Evolutionary conservation across 2,797 vertebrate genomes (phyloP).

Genomic region (Microhierax caerulescens): DNA sequence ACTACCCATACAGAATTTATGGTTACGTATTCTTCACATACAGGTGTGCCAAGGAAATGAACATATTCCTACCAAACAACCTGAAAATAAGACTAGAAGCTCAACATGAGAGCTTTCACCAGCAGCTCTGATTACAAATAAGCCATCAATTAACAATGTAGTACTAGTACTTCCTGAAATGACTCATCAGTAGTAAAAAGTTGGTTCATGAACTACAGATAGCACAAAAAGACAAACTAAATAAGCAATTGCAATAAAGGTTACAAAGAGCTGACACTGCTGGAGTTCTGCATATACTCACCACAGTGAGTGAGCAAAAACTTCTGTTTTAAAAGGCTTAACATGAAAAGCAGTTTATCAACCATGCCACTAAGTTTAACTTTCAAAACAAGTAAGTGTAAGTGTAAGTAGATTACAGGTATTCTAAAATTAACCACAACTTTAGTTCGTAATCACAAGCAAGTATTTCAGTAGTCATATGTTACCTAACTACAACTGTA

Average conservation of each 20-base stretch:
- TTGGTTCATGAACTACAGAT: not conserved
- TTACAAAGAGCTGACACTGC: not conserved
- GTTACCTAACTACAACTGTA: not conserved
- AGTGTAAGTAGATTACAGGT: slow-evolving; percentile 19
- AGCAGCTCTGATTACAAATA: not conserved
- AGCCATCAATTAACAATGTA: not conserved
- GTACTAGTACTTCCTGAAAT: not conserved
- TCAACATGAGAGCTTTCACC: not conserved
- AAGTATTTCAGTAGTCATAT: not conserved
- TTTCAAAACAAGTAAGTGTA: too few relatives aligned
- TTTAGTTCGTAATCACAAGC: not conserved
- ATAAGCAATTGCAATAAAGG: not conserved
- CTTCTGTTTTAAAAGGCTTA: not conserved
- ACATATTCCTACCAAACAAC: not conserved
- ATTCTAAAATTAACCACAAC: not conserved
- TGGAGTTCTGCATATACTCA: not conserved
- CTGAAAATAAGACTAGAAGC: not conserved
- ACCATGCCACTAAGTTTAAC: not conserved
- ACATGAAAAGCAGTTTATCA: not conserved
- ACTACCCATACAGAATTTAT: not conserved
- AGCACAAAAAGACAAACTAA: not conserved
- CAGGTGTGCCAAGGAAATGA: not conserved
- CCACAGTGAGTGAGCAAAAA: not conserved
- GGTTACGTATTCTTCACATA: not conserved
- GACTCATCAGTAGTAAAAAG: not conserved